These are phyloP conservation scores for Himalopsyche anomala DNA, from an alignment of 2,888 invertebrate species.

Conservation along the genomic window DNA sequence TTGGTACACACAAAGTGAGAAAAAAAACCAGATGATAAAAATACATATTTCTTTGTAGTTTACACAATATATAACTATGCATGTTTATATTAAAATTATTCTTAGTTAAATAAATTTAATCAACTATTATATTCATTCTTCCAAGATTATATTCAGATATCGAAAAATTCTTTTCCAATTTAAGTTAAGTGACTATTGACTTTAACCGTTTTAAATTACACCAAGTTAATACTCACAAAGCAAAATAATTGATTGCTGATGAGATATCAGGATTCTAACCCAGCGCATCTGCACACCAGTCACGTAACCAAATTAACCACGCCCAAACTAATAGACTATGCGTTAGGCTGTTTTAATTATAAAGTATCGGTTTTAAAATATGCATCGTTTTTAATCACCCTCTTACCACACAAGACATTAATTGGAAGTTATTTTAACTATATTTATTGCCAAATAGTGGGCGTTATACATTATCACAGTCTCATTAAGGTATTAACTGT, in stretches of 20 bases:
- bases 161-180: not conserved
- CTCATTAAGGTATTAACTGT: too few species aligned
- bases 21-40: too few species aligned
- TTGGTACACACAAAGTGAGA: too few species aligned
- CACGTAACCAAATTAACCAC: constrained; percentile 41
- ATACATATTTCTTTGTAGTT: too few species aligned
- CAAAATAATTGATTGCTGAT: constrained; percentile 23
- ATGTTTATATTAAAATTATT: too few species aligned
- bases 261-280: constrained; percentile 8
- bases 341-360: not conserved
- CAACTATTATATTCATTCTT: too few species aligned
- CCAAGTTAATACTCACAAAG: not conserved
- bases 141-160: too few species aligned
- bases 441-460: too few species aligned
- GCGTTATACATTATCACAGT: too few species aligned
- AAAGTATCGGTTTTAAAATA: not conserved
- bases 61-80: too few species aligned
- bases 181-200: not conserved
- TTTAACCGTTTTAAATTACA: constrained; percentile 4
- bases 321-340: constrained; percentile 24
- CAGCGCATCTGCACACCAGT: not conserved
- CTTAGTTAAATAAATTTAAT: too few species aligned
- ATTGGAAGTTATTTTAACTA: too few species aligned
- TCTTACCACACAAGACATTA: not conserved
- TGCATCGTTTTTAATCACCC: not conserved